These are phyloP conservation scores for Neolamprologus sp. DNA, from an alignment of 2,113 vertebrate genomes.

Conservation along the genomic window DNA sequence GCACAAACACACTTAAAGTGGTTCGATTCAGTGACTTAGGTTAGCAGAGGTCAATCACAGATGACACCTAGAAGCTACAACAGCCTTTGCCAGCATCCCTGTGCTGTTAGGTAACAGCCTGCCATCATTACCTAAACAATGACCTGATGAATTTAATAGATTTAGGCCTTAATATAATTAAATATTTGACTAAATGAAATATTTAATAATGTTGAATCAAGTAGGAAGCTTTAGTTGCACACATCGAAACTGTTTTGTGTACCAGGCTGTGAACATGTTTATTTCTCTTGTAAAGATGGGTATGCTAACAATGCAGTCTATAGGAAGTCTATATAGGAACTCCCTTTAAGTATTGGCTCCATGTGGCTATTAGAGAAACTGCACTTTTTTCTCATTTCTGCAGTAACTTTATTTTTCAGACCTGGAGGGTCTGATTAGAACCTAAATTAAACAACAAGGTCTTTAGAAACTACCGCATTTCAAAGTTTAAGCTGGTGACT, in stretches of 20 bases:
- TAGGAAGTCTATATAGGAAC: not conserved
- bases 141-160: not conserved
- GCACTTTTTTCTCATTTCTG: not conserved
- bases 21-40: not conserved
- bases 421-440: not conserved
- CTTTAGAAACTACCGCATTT: not conserved
- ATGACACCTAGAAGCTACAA: not conserved
- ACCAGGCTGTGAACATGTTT: not conserved
- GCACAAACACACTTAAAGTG: not conserved
- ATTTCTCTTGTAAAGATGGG: not conserved
- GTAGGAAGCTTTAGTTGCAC: not conserved
- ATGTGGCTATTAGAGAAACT: not conserved
- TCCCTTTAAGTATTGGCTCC: not conserved
- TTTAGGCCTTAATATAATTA: not conserved
- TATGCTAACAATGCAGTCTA: not conserved
- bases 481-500: not conserved
- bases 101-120: not conserved
- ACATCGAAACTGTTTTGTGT: not conserved
- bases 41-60: not conserved
- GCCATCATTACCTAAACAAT: not conserved
- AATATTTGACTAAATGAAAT: not conserved
- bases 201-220: not conserved
- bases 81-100: not conserved
- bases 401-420: not conserved
- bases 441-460: not conserved